Percentiles rank a stretch among this genome's conserved stretches.
Conservation (phyloP, 2,888 invertebrate species). For the Orchesella flavescens region DNA sequence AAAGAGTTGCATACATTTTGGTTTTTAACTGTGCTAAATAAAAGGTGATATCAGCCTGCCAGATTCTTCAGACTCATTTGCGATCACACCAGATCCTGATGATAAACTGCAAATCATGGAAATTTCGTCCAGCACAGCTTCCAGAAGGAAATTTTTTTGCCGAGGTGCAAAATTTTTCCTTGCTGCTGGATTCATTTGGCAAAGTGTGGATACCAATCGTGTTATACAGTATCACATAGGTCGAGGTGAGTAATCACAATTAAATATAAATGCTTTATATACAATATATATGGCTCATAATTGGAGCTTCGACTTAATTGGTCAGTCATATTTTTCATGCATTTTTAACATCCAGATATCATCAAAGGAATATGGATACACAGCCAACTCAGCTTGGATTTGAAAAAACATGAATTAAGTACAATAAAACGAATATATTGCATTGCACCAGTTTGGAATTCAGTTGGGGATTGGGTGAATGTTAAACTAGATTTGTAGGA, state of each 20-base stretch:
- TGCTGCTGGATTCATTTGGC: conserved; percentile 63
- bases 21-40: not conserved
- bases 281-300: no score
- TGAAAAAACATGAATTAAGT: not conserved
- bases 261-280: no score
- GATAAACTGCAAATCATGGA: conserved; percentile 25
- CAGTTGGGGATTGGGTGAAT: conserved; percentile 41
- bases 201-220: conserved; percentile 19
- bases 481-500: conserved; percentile 10
- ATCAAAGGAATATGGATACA: conserved; percentile 54
- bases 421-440: conserved; percentile 54
- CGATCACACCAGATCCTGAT: not conserved
- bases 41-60: not conserved
- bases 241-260: conserved; percentile 34
- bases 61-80: not conserved
- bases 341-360: conserved; percentile 41
- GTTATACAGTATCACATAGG: conserved; percentile 39
- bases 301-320: not conserved
- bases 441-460: conserved; percentile 61
- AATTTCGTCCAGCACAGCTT: not conserved
- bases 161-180: conserved; percentile 61
- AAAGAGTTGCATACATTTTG: not conserved
- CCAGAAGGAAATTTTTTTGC: conserved; percentile 12
- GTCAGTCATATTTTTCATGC: not conserved
- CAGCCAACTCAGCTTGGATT: conserved; percentile 41